Conservation (phyloP, 2,888 invertebrate genomes). For the Lissonota sp. region DNA sequence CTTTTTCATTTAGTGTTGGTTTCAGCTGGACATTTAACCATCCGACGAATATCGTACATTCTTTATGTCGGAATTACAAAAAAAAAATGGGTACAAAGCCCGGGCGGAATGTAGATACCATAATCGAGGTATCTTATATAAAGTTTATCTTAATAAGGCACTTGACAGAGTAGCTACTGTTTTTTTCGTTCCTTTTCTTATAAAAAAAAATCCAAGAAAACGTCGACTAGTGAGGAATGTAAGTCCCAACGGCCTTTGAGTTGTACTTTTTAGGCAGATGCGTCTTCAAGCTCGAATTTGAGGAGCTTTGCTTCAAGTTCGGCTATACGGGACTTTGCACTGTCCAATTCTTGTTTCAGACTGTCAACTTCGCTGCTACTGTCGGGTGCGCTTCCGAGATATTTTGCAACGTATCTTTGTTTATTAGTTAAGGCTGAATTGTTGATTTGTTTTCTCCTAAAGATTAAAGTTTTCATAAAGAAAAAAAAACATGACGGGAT, state of each 20-base stretch:
- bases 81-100: constrained; percentile 24
- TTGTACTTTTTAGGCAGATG: constrained; percentile 41
- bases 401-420: constrained; percentile 85
- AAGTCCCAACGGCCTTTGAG: constrained; percentile 24
- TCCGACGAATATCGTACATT: constrained; percentile 11
- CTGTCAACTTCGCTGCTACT: constrained; percentile 83
- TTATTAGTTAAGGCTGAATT: constrained; percentile 65
- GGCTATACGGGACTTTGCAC: constrained; percentile 86
- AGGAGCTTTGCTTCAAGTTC: constrained; percentile 87
- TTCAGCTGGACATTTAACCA: constrained; percentile 16
- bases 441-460: not conserved
- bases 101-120: constrained; percentile 9
- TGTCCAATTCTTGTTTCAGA: constrained; percentile 85
- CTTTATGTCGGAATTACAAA: not conserved
- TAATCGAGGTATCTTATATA: constrained; percentile 15
- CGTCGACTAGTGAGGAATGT: constrained; percentile 57
- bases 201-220: constrained; percentile 11
- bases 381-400: constrained; percentile 84
- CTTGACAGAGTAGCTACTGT: constrained; percentile 27
- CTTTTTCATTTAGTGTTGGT: not conserved
- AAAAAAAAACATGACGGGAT: too few species aligned
- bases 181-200: constrained; percentile 13
- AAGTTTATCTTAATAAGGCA: constrained; percentile 53
- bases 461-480: too few species aligned
- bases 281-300: constrained; percentile 72